Base-by-base conservation (phyloP, 2,888 invertebrate species). In the Deilephila porcellus region DNA sequence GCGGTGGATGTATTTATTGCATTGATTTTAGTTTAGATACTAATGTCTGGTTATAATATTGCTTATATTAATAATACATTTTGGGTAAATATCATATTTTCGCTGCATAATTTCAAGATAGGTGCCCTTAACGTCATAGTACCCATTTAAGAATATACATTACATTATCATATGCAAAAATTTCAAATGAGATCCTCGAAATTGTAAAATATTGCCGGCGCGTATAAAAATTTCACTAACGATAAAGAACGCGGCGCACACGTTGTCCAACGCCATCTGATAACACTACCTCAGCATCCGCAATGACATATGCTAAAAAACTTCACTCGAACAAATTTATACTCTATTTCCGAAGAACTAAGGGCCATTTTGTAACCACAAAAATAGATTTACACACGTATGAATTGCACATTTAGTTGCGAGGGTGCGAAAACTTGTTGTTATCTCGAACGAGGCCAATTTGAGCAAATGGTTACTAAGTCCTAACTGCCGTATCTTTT, bases 401-500 rank as follows among this genome's bases (percentile, higher is more conserved):
- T 94, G 93, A 93, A 93, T 92, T 92, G 92, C 93, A 91, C 93
- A 93, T 93, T 94, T 93, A 90, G 91, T 89, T 84, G 88, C 87
- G 93, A 94, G 94, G 93, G 94, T 93, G 94, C 91, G 94, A 94
- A 92, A 93, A 93, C 91, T 94, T 94, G 93, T 93, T 93, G 93
- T 93, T 95, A 95, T 95, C 94, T 93, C 85, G 87, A 91, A 92
- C 90, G 91, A 92, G 92, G 88, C 94, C 95, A 95, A 95, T 95
- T 94, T 94, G 93, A 86, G 90, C 92, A 94, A 95, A 95, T 94
- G 94, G 94, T 93, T 93, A 94, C 94, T 94, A 93, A 94, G 94
- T 94, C 93, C 93, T 93, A 91, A 91, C 91, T 88, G 88, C 89
- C 92, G 92, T 93, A 93, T 94, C 93, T 94, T 88, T 89, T 90